Base-by-base conservation (phyloP, 2,888 invertebrate species). In the Pachliopta kotzebuea region DNA sequence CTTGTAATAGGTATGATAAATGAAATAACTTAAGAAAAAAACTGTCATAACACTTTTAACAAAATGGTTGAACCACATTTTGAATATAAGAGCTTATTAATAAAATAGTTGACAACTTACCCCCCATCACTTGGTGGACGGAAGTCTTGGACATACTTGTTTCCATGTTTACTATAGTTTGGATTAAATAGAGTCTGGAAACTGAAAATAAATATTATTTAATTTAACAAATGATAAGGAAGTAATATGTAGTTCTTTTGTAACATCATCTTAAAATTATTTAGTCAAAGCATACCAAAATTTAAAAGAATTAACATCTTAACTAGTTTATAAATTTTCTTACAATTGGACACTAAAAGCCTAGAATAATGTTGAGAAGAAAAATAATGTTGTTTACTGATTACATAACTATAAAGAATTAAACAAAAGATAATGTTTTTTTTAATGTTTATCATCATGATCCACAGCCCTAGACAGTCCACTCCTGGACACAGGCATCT, bases 51-150 rank as follows among this genome's bases (percentile, higher is more conserved):
- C 37, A 14, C 37, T 37, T 37, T 11, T 14, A 37, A 14, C 14
- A 14, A 31, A 31, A 8, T 31, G 31, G 31, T 31, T 29, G 9
- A 31, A 31, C 11, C 29, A 29, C 8, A 29, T 31, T 1, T 31
- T 31, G 11, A 31, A 31, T 11, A 31, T 31, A 31, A 31, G 11
- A 31, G 31, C 6, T 42, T 17, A 42, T 42, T 42, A 50, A n/a
- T 50, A 23, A 53, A 31, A 31, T 2, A 52, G 26, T 31, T 50
- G 6, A 20, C 7, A 31, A 45, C 88, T 72, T 71, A 92, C 91
- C 91, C 90, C 91, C 91, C 91, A 67, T 83, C 86, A 64, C 90
- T 90, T 0, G 92, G 91, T 4, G 90, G 88, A 54, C 89, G 75
- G 70, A 82, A 90, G 70, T 90, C 88, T 37, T 79, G 78, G 17